Base-by-base conservation (phyloP, 2,888 invertebrate genomes). In the Laspeyria flexula region DNA sequence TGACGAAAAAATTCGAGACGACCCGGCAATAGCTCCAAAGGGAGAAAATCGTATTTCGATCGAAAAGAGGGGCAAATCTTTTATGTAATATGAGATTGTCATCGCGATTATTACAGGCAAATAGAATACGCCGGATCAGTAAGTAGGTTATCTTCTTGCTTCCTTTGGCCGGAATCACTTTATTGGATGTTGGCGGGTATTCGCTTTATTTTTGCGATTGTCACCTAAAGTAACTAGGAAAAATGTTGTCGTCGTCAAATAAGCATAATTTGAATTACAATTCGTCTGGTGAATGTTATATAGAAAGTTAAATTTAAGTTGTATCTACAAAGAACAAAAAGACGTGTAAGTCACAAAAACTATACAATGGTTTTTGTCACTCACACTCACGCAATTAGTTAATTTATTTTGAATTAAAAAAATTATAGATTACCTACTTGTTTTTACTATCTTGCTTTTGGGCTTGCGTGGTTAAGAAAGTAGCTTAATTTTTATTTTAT, bases 61-160 rank as follows among this genome's bases (percentile, higher is more conserved):
- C 88, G 85, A 86, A 87, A 84, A 88, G 90, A 90, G 90, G 69
- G 90, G 89, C 85, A 91, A 91, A 91, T 90, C 91, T 92, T 92
- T 92, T 92, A 90, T 91, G 90, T 90, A 90, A 90, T 91, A 92
- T 90, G 85, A 91, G 90, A 92, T 92, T 90, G 92, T 92, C 92
- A 92, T 91, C 90, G 91, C 90, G 90, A 91, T 91, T 92, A 92
- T 92, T 91, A 91, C 88, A 90, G 89, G 90, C 88, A 91, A 92
- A 92, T 92, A 91, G 92, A 91, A 91, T 90, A 90, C 90, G 86
- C 82, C 83, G 86, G 88, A 88, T 89, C 91, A 84, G 86, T 91
- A 92, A 92, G 88, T 90, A 87, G 92, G 91, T 92, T 92, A 92
- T 90, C 89, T 85, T 73, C 85, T 82, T 84, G 85, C 89, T 90